Evolutionary conservation across 2,113 vertebrate species (phyloP).

Genomic region (Isurus oxyrinchus): DNA sequence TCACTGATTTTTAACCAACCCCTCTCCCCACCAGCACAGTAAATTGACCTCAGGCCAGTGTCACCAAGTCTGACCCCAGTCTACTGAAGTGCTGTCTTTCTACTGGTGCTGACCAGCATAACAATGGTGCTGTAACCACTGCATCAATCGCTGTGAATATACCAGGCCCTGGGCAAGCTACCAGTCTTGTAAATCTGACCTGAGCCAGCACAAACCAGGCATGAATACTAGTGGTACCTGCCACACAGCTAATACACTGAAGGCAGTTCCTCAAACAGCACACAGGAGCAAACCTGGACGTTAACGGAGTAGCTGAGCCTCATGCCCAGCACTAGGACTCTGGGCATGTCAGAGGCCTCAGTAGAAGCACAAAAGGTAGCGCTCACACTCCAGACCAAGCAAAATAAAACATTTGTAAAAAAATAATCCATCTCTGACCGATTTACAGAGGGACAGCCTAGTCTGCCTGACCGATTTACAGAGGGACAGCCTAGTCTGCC

Average conservation of each 20-base stretch:
- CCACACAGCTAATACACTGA: background rate
- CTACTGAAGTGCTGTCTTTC: background rate
- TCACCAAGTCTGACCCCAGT: background rate
- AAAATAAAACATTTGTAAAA: background rate
- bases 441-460: no score
- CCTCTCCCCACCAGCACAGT: background rate
- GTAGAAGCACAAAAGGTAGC: background rate
- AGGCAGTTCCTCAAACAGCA: background rate
- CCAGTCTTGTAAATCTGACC: no score
- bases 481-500: no score
- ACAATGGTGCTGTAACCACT: background rate
- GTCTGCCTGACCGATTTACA: no score
- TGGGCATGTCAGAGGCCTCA: background rate
- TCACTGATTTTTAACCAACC: background rate
- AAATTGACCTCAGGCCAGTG: background rate
- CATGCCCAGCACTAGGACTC: background rate
- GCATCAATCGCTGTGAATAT: background rate
- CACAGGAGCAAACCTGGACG: background rate
- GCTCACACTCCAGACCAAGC: background rate
- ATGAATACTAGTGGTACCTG: background rate
- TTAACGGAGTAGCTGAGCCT: background rate
- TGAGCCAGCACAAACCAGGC: no score
- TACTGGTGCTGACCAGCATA: background rate
- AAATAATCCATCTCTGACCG: background rate
- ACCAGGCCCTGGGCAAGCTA: background rate